These are phyloP conservation scores for Hydropsyche betteni DNA, from an alignment of 2,888 invertebrate genomes.

Conservation along the genomic window DNA sequence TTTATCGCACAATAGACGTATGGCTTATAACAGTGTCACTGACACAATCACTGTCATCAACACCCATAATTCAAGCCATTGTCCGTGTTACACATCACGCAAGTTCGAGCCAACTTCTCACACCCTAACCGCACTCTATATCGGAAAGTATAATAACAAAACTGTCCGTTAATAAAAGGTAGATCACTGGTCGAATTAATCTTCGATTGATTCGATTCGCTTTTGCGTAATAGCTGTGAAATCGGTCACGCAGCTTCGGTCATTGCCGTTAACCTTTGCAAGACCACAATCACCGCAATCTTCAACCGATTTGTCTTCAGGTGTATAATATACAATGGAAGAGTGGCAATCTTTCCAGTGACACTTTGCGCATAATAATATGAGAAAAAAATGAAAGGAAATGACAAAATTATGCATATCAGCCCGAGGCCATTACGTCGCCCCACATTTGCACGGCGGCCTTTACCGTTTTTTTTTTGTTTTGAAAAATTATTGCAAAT, in stretches of 20 bases:
- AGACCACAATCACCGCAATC: too few species aligned
- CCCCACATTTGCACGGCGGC: background rate
- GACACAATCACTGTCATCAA: slow-evolving; percentile 8
- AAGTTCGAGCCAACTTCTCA: too few species aligned
- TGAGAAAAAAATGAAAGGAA: background rate
- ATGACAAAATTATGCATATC: slow-evolving; percentile 29
- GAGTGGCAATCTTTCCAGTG: background rate
- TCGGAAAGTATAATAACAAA: too few species aligned
- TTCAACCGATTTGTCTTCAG: too few species aligned
- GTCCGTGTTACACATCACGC: background rate
- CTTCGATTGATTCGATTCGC: too few species aligned
- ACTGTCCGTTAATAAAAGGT: too few species aligned
- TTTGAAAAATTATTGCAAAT: slow-evolving; percentile 12
- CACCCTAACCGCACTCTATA: too few species aligned
- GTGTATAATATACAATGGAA: too few species aligned
- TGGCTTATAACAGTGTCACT: background rate
- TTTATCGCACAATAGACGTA: slow-evolving; percentile 20
- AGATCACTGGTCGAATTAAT: too few species aligned
- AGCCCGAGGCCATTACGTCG: background rate
- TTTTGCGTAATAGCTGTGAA: too few species aligned
- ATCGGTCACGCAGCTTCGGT: too few species aligned
- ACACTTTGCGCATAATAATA: slow-evolving; percentile 4
- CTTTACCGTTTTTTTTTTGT: slow-evolving; percentile 18
- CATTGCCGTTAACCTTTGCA: too few species aligned
- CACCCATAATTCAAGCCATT: slow-evolving; percentile 6